Base-by-base conservation (phyloP, 2,113 vertebrate species). In the Bujurquina vittata region DNA sequence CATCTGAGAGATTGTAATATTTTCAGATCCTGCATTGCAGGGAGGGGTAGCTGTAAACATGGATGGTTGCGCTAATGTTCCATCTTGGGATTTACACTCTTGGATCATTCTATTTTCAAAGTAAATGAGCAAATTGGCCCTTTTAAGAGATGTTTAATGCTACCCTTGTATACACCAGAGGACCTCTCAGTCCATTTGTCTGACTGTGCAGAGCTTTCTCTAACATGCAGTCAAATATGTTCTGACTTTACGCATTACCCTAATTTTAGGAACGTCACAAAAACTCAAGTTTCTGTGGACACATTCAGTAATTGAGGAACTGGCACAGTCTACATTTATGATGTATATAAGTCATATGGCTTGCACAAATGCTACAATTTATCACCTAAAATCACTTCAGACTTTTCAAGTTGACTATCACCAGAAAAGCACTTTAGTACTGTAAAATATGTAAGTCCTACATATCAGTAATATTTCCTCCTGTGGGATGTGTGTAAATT, bases 111-210 rank as follows among this genome's bases (percentile, higher is more conserved):
- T 18, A 20, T 8, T 59, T 82, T 79, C 62, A 77, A 60, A 77
- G 62, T 26, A 33, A 61, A 69, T 52, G 59, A 37, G 40, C 10
- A 81, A 75, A 74, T 65, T 1, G 84, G 31, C 40, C 29, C 22
- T 23, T 77, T 23, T 72, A 18, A 10, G 11, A 56, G 14, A 56
- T 37, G 14, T 80, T 76, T 10, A 77, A 20, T 55, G 59, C 20
- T 6, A 14, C 11, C 62, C 81, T 72, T 57, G 73, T 63, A 65
- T 14, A 74, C 56, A 46, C 79, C 15, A 20, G 73, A 76, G 60
- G 67, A 61, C 31, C 46, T 5, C 54, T 67, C 23, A 1, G 18
- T 5, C 10, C 58, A 65, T 75, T 12, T 55, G 18, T 69, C 43
- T 17, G 79, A 33, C 12, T 65, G 20, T 1, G 29, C 17, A n/a